Base-by-base conservation (phyloP, 1,140 invertebrate species). In the Diorhabda carinulata region DNA sequence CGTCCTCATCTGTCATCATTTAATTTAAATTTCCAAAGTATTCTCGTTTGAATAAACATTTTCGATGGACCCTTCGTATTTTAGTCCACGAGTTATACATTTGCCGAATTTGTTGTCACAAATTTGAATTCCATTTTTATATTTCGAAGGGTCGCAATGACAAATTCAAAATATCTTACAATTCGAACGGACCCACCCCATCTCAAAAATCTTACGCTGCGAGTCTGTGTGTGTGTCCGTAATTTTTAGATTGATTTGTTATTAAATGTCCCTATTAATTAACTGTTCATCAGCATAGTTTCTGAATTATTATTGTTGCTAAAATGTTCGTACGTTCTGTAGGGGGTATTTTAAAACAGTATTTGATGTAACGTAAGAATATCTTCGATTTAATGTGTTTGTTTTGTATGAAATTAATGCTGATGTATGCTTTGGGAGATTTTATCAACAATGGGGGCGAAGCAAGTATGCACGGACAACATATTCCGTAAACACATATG, bases 21-120 rank as follows among this genome's bases (percentile, higher is more conserved):
- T 69, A 74, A 73, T 76, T 75, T 73, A 74, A 76, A 74, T 76
- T 75, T 70, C 69, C 70, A 75, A 76, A 73, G 69, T 72, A 68
- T 74, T 69, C 72, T 73, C 71, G 71, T 73, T 75, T 76, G 75
- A 76, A 76, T 76, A 76, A 76, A 76, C 75, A 75, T 76, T 76
- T 76, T 65, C 56, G 64, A 70, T 70, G 64, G 67, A 74, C 72
- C 76, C 74, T 71, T 74, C 73, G 61, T 52, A 52, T 52, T 52
- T 52, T 68, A 71, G 73, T 45, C 66, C 58, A 59, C 70, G 72
- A 75, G 70, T 76, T 69, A 61, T 67, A 69, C 75, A 72, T 74
- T 74, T 74, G 72, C 63, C 67, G 65, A 77, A 77, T 77, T 75
- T 77, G 76, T 75, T 77, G 76, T 76, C 72, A 70, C 73, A 77